Evolutionary conservation across 2,113 vertebrate genomes (phyloP).

Genomic region (Lathamus discolor): DNA sequence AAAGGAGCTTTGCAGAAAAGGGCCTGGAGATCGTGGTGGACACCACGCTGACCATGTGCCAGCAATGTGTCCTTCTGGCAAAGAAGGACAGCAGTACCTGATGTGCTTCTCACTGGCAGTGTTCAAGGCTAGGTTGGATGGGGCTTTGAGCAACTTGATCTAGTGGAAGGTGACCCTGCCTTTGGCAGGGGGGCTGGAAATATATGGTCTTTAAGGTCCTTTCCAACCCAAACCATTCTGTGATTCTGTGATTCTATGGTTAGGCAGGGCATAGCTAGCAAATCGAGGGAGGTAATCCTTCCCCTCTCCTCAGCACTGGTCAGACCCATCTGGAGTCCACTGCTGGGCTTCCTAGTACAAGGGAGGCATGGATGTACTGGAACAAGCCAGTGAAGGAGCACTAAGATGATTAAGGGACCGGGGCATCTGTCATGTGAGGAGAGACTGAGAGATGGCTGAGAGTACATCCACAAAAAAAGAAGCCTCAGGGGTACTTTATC

Average conservation of each 20-base stretch:
- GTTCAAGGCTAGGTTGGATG: neutral
- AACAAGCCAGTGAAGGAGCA: neutral
- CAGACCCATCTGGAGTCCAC: neutral
- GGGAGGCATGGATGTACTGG: neutral
- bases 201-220: neutral
- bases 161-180: neutral
- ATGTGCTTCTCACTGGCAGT: neutral
- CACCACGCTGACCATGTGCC: neutral
- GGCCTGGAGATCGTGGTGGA: neutral
- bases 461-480: neutral
- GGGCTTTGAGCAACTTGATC: neutral
- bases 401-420: neutral
- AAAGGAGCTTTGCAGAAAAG: neutral
- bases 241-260: neutral
- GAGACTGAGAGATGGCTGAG: neutral
- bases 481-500: neutral
- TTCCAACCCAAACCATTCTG: neutral
- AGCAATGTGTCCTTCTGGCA: neutral
- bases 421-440: neutral
- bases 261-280: too few relatives aligned
- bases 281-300: neutral
- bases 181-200: neutral
- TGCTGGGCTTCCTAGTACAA: neutral
- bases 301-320: neutral
- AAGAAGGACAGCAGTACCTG: neutral